These are phyloP conservation scores for Xiphophorus birchmanni DNA, from an alignment of 2,797 vertebrate genomes.

Conservation along the genomic window DNA sequence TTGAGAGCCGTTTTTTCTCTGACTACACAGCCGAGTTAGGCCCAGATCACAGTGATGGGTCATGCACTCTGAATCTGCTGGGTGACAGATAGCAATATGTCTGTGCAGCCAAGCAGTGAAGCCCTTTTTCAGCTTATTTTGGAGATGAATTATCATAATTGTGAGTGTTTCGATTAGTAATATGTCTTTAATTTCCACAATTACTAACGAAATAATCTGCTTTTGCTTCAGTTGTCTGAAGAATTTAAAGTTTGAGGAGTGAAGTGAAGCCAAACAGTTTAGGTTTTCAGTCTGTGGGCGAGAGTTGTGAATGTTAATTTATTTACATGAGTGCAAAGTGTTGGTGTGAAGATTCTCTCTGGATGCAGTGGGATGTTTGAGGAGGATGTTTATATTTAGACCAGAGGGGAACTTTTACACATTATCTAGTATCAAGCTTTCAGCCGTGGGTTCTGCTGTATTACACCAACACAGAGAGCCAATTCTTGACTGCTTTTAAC, in stretches of 20 bases:
- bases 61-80: conserved; percentile 12
- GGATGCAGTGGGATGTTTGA: not conserved
- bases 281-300: not conserved
- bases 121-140: conserved; percentile 2
- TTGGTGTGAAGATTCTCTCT: conserved; percentile 2
- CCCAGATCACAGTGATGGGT: not conserved
- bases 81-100: conserved; percentile 13
- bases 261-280: conserved; percentile 32
- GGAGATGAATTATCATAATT: conserved; percentile 13
- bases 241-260: conserved; percentile 2
- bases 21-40: not conserved
- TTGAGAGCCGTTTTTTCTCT: conserved; percentile 8
- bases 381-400: conserved; percentile 8
- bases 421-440: not conserved
- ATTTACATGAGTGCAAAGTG: conserved; percentile 12
- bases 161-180: not conserved
- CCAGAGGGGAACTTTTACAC: not conserved
- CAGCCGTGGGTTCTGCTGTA: not conserved
- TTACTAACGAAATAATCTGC: not conserved
- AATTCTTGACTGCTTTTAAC: not conserved
- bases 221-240: conserved; percentile 10
- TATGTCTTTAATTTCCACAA: not conserved
- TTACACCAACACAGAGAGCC: not conserved
- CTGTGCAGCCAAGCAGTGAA: not conserved
- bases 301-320: conserved; percentile 11